Evolutionary conservation across 1,140 invertebrate genomes (phyloP), one percentile per base, ranked within the genome.

Genomic region (Tyrophagus putrescentiae): DNA sequence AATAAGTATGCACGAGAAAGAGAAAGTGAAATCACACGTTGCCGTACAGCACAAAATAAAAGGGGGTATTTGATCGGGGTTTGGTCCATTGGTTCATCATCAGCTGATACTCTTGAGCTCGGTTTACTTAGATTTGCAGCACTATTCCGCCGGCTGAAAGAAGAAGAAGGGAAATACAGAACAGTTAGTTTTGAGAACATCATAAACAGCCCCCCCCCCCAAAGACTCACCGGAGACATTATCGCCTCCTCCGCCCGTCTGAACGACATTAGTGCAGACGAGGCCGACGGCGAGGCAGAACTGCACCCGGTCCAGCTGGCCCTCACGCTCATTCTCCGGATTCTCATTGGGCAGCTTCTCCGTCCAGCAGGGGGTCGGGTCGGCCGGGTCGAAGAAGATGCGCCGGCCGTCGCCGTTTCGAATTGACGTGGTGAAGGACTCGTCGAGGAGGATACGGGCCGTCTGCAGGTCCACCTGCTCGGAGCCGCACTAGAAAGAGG

Each of bases 231-330:
- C 84, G 1, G 86, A 89, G 60, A 91, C 86, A 67, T 90, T 91
- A 69, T 91, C 87, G 1, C 87, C 87, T 13, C 85, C 86, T 0
- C 87, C 87, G 0, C 83, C 86, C 16, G 87, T 90, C 66, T 89
- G 80, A 44, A 80, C 77, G 1, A 84, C 84, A 64, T 85, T 74
- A 0, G 84, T 87, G 66, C 87, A 91, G 0, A 91, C 85, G 4
- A 90, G 70, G 3, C 87, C 85, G 1, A 87, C 86, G 0, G 87
- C 84, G 1, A 90, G 77, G 71, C 87, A 91, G 34, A 89, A 79
- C 64, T 84, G 74, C 7, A 84, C 77, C 31, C 31, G 23, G 13
- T 21, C 21, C 62, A 29, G 75, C 67, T 18, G 72, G 66, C 48
- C 32, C 5, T 73, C 70, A 13, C 52, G 23, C 1, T 16, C 3